Evolutionary conservation across 1,140 invertebrate genomes (phyloP).

Genomic region (Daktulosphaira vitifoliae): DNA sequence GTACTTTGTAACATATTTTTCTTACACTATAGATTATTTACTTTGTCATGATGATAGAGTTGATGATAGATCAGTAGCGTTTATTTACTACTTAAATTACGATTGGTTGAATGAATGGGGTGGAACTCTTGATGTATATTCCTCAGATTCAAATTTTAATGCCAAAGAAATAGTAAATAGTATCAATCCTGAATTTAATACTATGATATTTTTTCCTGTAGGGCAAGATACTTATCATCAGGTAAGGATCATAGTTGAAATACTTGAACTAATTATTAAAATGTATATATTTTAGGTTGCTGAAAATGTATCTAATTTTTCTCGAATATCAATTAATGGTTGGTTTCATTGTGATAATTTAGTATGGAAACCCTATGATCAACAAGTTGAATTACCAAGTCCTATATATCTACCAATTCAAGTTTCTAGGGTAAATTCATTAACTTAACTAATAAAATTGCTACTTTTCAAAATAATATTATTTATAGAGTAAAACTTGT

Average conservation of each 20-base stretch:
- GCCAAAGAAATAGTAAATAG: constrained; percentile 9
- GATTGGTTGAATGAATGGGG: constrained; percentile 33
- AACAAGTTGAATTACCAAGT: not conserved
- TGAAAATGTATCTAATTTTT: constrained; percentile 34
- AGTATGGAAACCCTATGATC: not conserved
- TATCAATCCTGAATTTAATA: constrained; percentile 36
- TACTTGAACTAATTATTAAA: not conserved
- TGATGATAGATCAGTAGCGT: constrained; percentile 38
- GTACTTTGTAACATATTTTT: too few relatives aligned
- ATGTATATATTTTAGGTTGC: constrained; percentile 34
- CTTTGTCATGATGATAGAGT: constrained; percentile 40
- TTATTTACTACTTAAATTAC: constrained; percentile 38
- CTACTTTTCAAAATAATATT: too few relatives aligned
- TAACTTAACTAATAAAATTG: too few relatives aligned
- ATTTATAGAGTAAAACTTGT: not conserved
- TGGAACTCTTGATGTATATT: constrained; percentile 38
- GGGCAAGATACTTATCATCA: constrained; percentile 38
- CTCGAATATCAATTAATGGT: constrained; percentile 38
- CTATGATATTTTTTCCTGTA: constrained; percentile 38
- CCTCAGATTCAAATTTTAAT: constrained; percentile 26
- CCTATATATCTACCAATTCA: not conserved
- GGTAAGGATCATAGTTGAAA: constrained; percentile 19
- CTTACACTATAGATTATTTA: constrained; percentile 39
- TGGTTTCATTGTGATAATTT: constrained; percentile 37
- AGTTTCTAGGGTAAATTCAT: not conserved